Percentiles rank a stretch among this genome's conserved stretches.
These are phyloP conservation scores for Nemapogon koenigi DNA, from an alignment of 2,888 invertebrate species.

Conservation along the genomic window DNA sequence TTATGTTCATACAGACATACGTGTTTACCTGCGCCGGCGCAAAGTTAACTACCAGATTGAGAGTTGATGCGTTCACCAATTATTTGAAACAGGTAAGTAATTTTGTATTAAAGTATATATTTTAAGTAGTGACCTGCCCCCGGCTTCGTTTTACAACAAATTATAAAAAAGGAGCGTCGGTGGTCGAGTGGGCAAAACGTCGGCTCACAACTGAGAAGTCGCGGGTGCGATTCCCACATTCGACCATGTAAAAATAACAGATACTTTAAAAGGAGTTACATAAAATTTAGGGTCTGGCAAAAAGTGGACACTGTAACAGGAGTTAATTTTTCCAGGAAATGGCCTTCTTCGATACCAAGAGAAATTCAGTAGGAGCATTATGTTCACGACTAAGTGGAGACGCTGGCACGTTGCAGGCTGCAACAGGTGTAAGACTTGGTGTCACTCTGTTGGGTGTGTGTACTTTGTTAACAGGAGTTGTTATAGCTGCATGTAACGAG, in stretches of 20 bases:
- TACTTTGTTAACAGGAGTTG: slow-evolving; percentile 43
- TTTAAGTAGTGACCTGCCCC: no score
- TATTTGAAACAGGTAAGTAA: slow-evolving; percentile 39
- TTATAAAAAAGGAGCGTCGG: no score
- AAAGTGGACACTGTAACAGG: slow-evolving; percentile 53
- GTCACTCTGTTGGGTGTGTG: slow-evolving; percentile 46
- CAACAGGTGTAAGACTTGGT: slow-evolving; percentile 51
- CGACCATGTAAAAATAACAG: no score
- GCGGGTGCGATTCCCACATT: no score
- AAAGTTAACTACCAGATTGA: slow-evolving; percentile 64
- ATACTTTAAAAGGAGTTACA: no score
- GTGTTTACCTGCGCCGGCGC: slow-evolving; percentile 73
- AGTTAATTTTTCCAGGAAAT: slow-evolving; percentile 56
- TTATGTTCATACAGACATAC: slow-evolving; percentile 65
- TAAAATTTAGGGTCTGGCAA: no score
- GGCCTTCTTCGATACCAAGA: slow-evolving; percentile 30
- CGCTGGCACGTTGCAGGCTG: slow-evolving; percentile 54
- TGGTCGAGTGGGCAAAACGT: no score
- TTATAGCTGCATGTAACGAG: slow-evolving; percentile 40
- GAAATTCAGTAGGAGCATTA: slow-evolving; percentile 53
- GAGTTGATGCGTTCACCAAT: slow-evolving; percentile 31
- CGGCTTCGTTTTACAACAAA: no score
- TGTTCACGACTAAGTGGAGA: slow-evolving; percentile 56
- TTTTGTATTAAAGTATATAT: neutral
- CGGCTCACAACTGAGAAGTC: no score